Conservation (phyloP, 2,797 vertebrate genomes). For the Macrochelys suwanniensis region DNA sequence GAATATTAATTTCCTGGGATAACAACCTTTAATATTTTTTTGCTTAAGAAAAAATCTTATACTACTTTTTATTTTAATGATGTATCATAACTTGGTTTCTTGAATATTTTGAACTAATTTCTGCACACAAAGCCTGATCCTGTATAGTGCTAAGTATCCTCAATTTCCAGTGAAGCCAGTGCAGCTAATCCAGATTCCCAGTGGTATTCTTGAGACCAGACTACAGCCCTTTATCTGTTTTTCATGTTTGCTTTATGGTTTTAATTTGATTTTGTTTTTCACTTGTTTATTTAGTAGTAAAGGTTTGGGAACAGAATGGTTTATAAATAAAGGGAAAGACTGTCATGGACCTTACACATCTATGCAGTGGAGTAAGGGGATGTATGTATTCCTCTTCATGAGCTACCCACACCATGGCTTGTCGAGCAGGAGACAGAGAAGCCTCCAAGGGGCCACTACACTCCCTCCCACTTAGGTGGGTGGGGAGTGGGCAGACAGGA, state of each 20-base stretch:
- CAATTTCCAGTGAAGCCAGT: not conserved
- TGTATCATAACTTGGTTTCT: not conserved
- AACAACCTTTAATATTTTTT: not conserved
- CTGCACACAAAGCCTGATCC: not conserved
- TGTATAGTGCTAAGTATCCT: not conserved
- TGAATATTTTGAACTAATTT: not conserved
- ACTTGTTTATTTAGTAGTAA: not conserved
- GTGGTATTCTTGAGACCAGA: not conserved
- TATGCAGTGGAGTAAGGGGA: not conserved
- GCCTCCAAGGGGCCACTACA: not conserved
- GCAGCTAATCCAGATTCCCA: not conserved
- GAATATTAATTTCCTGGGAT: not conserved
- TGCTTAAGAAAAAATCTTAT: not conserved
- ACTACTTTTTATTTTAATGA: not conserved
- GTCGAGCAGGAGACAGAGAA: not conserved
- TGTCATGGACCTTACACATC: not conserved
- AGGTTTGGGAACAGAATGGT: not conserved
- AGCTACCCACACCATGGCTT: not conserved
- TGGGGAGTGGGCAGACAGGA: not conserved
- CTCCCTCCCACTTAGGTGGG: not conserved
- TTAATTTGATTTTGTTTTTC: not conserved
- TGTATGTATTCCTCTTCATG: no score
- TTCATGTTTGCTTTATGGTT: not conserved
- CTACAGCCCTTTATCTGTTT: not conserved
- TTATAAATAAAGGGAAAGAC: not conserved